phyloP scores from a whole-genome alignment of 2,113 vertebrate species.

The Nothobranchius kuhntae region DNA sequence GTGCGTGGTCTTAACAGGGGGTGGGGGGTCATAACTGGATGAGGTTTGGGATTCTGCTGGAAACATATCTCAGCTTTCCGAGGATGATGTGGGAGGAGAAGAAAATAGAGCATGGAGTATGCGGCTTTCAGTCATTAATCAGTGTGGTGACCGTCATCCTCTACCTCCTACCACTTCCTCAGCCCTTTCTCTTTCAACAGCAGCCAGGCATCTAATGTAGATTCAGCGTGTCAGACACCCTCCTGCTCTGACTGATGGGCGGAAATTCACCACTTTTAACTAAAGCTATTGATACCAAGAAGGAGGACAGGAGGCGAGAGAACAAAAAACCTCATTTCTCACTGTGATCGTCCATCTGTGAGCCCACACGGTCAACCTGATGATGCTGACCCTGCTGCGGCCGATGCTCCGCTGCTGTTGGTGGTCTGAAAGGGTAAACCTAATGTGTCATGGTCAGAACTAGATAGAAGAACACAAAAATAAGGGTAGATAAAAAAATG shows the following conservation, averaged over 20 bases:
- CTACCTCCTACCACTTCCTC: slow-evolving; percentile 44
- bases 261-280: slow-evolving; percentile 26
- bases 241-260: slow-evolving; percentile 46
- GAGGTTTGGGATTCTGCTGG: slow-evolving; percentile 32
- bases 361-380: slow-evolving; percentile 31
- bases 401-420: slow-evolving; percentile 4
- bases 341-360: slow-evolving; percentile 57
- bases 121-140: slow-evolving; percentile 71
- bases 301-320: slow-evolving; percentile 14
- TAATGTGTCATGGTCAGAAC: slow-evolving; percentile 47
- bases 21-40: slow-evolving; percentile 19
- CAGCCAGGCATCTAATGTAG: slow-evolving; percentile 53
- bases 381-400: slow-evolving; percentile 36
- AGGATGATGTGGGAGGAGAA: slow-evolving; percentile 40
- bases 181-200: slow-evolving; percentile 38
- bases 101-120: slow-evolving; percentile 36
- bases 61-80: slow-evolving; percentile 32
- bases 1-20: not conserved
- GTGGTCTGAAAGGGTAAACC: slow-evolving; percentile 30
- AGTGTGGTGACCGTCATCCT: slow-evolving; percentile 46
- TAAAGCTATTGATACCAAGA: slow-evolving; percentile 31
- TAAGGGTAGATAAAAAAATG: slow-evolving; percentile 8
- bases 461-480: slow-evolving; percentile 37
- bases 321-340: slow-evolving; percentile 7
- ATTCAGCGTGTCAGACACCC: slow-evolving; percentile 53